Conservation (phyloP, 2,113 vertebrate species). For the Channa argus region DNA sequence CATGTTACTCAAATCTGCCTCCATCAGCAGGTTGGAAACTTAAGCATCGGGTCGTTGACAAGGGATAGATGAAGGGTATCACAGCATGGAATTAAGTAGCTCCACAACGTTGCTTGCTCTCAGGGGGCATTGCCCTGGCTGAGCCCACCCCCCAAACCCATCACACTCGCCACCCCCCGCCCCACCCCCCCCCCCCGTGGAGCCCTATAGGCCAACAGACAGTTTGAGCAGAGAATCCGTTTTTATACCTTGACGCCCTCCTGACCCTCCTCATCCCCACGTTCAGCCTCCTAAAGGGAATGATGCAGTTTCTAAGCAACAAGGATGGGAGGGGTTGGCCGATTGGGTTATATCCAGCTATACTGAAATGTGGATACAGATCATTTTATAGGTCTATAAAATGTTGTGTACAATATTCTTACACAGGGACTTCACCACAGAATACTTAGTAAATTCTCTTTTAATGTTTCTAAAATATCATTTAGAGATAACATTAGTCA, state of each 20-base stretch:
- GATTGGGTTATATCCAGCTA: conserved; percentile 30
- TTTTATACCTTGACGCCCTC: conserved; percentile 63
- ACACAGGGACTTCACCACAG: not conserved
- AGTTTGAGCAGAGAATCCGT: conserved; percentile 41
- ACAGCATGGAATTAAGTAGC: conserved; percentile 73
- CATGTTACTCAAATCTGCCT: conserved; percentile 63
- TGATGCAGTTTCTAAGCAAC: conserved; percentile 78
- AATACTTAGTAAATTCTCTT: conserved; percentile 22
- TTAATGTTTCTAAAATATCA: conserved; percentile 39
- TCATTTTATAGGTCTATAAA: conserved; percentile 30
- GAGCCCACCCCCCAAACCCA: conserved; percentile 9
- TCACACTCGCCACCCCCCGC: not conserved
- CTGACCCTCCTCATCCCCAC: conserved; percentile 40
- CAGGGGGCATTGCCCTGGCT: conserved; percentile 33
- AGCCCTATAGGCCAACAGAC: conserved; percentile 45
- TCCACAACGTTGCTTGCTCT: conserved; percentile 57
- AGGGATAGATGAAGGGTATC: conserved; percentile 69
- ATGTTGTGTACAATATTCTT: conserved; percentile 6
- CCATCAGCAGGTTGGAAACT: conserved; percentile 72
- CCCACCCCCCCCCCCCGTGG: conserved; percentile 24
- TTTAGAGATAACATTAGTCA: conserved; percentile 43
- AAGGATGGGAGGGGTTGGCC: conserved; percentile 33
- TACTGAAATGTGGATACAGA: conserved; percentile 26
- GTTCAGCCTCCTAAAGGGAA: conserved; percentile 45
- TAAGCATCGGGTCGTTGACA: conserved; percentile 66